phyloP scores from a whole-genome alignment of 2,797 vertebrate genomes.

The Atherinosoma microstoma region DNA sequence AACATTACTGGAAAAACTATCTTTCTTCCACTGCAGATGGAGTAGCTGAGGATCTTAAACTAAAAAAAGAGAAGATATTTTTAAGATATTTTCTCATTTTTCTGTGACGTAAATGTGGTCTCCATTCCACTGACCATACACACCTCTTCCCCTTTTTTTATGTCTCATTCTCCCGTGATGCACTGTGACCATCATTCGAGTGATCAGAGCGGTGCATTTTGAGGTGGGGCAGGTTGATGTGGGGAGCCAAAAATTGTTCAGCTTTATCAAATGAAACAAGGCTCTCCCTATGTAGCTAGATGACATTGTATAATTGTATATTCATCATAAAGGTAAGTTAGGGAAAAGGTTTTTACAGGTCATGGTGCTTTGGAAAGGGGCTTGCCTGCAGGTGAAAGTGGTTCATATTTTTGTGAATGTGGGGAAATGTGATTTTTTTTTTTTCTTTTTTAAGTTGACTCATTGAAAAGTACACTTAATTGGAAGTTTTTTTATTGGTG shows the following conservation, averaged over 20 bases:
- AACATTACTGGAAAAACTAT: slow-evolving; percentile 12
- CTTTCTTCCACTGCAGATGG: slow-evolving; percentile 1
- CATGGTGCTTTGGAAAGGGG: slow-evolving; percentile 68
- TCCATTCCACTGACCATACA: slow-evolving; percentile 32
- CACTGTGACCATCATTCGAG: slow-evolving; percentile 69
- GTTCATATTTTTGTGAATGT: slow-evolving; percentile 55
- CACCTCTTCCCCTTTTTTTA: slow-evolving; percentile 36
- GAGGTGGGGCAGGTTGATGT: not conserved
- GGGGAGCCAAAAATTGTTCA: slow-evolving; percentile 23
- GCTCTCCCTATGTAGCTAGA: slow-evolving; percentile 75
- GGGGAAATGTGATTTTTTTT: slow-evolving; percentile 7
- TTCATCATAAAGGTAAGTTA: slow-evolving; percentile 69
- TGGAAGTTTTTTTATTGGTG: slow-evolving; percentile 45
- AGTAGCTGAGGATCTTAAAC: not conserved
- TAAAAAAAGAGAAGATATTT: not conserved
- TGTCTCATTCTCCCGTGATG: slow-evolving; percentile 58
- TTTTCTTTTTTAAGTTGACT: slow-evolving; percentile 18
- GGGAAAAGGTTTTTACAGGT: slow-evolving; percentile 63
- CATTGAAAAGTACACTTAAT: slow-evolving; percentile 32
- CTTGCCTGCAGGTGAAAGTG: slow-evolving; percentile 61
- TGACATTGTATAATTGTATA: slow-evolving; percentile 76
- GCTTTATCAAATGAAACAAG: slow-evolving; percentile 60
- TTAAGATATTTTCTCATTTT: not conserved
- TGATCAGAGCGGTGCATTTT: slow-evolving; percentile 28
- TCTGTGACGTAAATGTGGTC: slow-evolving; percentile 54